phyloP scores from a whole-genome alignment of 2,113 vertebrate species.

The Uria lomvia region DNA sequence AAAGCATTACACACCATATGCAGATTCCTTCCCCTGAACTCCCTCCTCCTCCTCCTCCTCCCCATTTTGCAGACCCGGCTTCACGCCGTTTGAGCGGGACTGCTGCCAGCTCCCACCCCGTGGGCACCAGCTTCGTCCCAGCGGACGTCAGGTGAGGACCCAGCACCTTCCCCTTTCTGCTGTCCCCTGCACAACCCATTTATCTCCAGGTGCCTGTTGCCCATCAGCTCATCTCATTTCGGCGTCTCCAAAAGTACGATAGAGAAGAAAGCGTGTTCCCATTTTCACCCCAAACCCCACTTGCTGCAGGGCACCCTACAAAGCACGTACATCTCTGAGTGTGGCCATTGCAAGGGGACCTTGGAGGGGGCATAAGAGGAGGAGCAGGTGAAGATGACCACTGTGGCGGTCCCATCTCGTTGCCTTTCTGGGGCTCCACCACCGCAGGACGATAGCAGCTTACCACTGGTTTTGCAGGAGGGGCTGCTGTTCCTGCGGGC shows the following conservation, averaged over 20 bases:
- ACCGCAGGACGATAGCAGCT: rapidly evolving
- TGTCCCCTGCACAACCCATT: neutral
- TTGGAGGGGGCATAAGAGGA: neutral
- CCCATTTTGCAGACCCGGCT: neutral
- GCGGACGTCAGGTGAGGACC: neutral
- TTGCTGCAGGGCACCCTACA: neutral
- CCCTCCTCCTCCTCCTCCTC: neutral
- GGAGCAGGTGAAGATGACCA: neutral
- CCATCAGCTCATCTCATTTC: neutral
- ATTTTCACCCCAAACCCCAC: neutral
- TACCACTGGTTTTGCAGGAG: neutral
- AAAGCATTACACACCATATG: conserved; percentile 65
- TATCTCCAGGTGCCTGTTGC: neutral
- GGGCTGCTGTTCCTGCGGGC: neutral
- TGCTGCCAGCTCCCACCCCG: neutral
- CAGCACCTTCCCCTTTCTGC: neutral
- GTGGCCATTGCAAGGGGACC: rapidly evolving
- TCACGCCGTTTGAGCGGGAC: neutral
- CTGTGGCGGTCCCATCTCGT: neutral
- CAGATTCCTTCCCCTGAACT: conserved; percentile 34
- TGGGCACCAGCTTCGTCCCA: rapidly evolving
- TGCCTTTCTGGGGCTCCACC: rapidly evolving
- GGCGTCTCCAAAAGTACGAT: neutral
- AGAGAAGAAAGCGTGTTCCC: neutral
- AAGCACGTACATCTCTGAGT: rapidly evolving